These are phyloP conservation scores for Leptinotarsa tumamoca DNA, from an alignment of 2,888 invertebrate genomes.

Conservation along the genomic window DNA sequence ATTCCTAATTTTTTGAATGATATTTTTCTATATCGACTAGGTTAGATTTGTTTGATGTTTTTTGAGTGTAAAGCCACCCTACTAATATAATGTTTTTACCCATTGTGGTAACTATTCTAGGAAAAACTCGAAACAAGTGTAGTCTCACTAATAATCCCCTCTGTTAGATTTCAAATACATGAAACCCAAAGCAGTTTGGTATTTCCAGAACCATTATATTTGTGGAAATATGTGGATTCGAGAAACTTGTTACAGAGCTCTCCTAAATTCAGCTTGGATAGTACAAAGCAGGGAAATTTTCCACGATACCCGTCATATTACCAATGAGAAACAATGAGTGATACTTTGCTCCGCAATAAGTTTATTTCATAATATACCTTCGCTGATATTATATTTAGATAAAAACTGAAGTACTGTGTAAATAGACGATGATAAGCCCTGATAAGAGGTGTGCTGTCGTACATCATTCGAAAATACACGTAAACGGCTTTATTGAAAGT, in stretches of 20 bases:
- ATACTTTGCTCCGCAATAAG: constrained; percentile 6
- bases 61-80: no score
- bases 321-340: constrained; percentile 16
- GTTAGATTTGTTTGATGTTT: no score
- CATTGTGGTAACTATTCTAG: no score
- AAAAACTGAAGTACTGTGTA: constrained; percentile 54
- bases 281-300: background rate
- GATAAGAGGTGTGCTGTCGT: constrained; percentile 40
- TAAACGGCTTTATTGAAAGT: constrained; percentile 24
- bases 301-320: background rate
- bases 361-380: constrained; percentile 6
- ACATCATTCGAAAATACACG: constrained; percentile 26
- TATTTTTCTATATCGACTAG: no score
- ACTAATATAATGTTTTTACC: no score
- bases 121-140: no score
- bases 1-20: no score
- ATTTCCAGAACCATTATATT: no score
- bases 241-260: background rate
- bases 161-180: no score
- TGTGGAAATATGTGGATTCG: no score
- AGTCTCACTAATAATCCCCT: no score
- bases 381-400: constrained; percentile 35
- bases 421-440: constrained; percentile 48
- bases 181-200: no score
- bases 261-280: constrained; percentile 1